Base-by-base conservation (phyloP, 2,797 vertebrate species). In the Gambelia wislizenii region DNA sequence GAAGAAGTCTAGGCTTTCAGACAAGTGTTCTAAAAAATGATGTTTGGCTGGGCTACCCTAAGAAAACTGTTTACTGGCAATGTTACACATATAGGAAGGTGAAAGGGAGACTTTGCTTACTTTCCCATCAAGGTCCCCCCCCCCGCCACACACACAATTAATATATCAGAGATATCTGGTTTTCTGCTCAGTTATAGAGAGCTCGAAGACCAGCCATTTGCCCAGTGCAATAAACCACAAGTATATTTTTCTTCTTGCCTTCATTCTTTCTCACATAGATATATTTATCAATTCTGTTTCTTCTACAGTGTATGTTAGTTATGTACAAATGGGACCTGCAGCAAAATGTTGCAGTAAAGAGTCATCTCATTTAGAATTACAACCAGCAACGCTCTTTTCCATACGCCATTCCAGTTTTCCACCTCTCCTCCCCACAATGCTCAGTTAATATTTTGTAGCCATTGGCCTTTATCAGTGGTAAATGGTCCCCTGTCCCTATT, bases 21-120 rank as follows among this genome's bases (percentile, higher is more conserved):
- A 93, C 93, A 92, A 95, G 89, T 89, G 93, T 94, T 92, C 94
- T 89, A 84, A 92, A 95, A 94, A 95, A 91, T 61, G 90, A 89
- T 92, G 95, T 86, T 93, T 95, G 95, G 93, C 95, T 95, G 89
- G 87, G 92, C 49, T 94, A 93, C 13, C 30, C 84, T 67, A 92
- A 90, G 91, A 95, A 83, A 92, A 92, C 85, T 94, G 93, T 93
- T 95, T 96, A 94, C 93, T 96, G 95, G 96, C 95, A 95, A 61
- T 83, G 92, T 87, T 92, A 90, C 12, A 84, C 89, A 79, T 84
- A 93, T 52, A 91, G 89, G 92, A 97, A 95, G 93, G 92, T 91
- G 92, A 95, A 90, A 91, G 0, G 93, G 96, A 96, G 95, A 94
- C 92, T 93, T 92, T 92, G 89, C 89, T 94, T 95, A 94, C 95